These are phyloP conservation scores for Oxystoma pomonae DNA, from an alignment of 2,888 invertebrate genomes.

Conservation along the genomic window DNA sequence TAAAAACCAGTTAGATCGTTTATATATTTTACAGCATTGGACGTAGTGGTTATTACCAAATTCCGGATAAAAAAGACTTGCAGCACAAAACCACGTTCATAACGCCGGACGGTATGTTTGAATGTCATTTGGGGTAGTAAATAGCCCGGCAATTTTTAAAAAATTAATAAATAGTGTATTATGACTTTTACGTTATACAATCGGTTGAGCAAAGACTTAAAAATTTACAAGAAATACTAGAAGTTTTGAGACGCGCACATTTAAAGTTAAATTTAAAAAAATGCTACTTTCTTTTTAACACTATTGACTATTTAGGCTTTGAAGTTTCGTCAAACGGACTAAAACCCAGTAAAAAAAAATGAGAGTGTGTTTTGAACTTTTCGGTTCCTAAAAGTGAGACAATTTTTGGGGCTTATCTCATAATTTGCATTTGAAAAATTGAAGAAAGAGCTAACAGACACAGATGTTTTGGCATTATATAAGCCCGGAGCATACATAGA, in stretches of 20 bases:
- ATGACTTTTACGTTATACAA: slow-evolving; percentile 6
- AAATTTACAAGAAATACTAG: slow-evolving; percentile 2
- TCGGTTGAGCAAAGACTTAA: slow-evolving; percentile 15
- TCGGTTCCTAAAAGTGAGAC: slow-evolving; percentile 26
- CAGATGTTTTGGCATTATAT: slow-evolving; percentile 24
- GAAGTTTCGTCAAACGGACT: slow-evolving; percentile 9
- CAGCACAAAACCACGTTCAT: slow-evolving; percentile 19
- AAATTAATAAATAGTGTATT: slow-evolving; percentile 14
- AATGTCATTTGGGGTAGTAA: slow-evolving; percentile 16
- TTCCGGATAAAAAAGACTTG: slow-evolving; percentile 13
- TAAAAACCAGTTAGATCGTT: slow-evolving; percentile 19
- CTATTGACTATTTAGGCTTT: slow-evolving; percentile 16
- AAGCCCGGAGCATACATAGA: slow-evolving; percentile 28
- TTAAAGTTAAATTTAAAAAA: slow-evolving; percentile 7
- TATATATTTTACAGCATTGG: no score
- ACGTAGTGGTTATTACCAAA: slow-evolving; percentile 20
- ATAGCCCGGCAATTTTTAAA: slow-evolving; percentile 16
- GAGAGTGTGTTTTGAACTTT: slow-evolving; percentile 26
- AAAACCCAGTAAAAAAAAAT: slow-evolving; percentile 28
- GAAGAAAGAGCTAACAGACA: slow-evolving; percentile 9
- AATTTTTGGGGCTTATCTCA: slow-evolving; percentile 31
- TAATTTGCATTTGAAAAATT: slow-evolving; percentile 27
- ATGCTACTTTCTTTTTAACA: slow-evolving; percentile 11
- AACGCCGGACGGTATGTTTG: slow-evolving; percentile 10
- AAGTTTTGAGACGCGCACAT: slow-evolving; percentile 11